Conservation (phyloP, 2,888 invertebrate species). For the Drosophila nigritarsus region DNA sequence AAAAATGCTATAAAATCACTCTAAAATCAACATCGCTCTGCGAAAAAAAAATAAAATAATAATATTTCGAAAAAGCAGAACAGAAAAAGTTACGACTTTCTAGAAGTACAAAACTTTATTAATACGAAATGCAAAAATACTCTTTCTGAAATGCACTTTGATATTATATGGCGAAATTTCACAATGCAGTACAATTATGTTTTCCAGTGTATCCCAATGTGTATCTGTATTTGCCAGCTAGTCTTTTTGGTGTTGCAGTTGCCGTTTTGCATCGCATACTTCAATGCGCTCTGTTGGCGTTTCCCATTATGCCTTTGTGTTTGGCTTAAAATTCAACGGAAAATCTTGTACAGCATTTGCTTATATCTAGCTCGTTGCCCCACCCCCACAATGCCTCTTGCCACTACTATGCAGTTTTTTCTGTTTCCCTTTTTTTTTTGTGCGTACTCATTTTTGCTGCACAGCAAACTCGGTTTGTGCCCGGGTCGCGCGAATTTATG, state of each 20-base stretch:
- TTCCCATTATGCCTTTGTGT: slow-evolving; percentile 73
- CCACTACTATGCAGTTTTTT: not conserved
- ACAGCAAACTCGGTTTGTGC: slow-evolving; percentile 63
- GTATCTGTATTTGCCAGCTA: slow-evolving; percentile 43
- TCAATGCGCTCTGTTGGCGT: slow-evolving; percentile 76
- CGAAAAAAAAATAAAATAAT: not conserved
- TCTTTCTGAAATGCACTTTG: not conserved
- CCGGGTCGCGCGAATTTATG: slow-evolving; percentile 72
- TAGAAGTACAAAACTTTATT: not conserved
- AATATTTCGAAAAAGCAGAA: not conserved
- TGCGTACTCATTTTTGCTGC: slow-evolving; percentile 69
- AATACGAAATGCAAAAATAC: not conserved
- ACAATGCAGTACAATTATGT: not conserved
- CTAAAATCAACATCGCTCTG: not conserved
- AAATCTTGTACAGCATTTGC: slow-evolving; percentile 63
- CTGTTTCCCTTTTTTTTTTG: slow-evolving; percentile 12
- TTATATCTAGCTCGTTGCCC: slow-evolving; percentile 27
- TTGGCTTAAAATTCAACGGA: slow-evolving; percentile 72
- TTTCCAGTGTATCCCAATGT: slow-evolving; percentile 4
- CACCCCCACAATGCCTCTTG: not conserved
- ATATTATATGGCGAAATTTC: not conserved
- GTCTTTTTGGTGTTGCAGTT: slow-evolving; percentile 46
- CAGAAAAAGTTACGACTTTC: not conserved
- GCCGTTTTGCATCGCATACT: slow-evolving; percentile 64
- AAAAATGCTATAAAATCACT: too few species aligned